Evolutionary conservation across 2,113 vertebrate genomes (phyloP).

Genomic region (Trogon surrucura): DNA sequence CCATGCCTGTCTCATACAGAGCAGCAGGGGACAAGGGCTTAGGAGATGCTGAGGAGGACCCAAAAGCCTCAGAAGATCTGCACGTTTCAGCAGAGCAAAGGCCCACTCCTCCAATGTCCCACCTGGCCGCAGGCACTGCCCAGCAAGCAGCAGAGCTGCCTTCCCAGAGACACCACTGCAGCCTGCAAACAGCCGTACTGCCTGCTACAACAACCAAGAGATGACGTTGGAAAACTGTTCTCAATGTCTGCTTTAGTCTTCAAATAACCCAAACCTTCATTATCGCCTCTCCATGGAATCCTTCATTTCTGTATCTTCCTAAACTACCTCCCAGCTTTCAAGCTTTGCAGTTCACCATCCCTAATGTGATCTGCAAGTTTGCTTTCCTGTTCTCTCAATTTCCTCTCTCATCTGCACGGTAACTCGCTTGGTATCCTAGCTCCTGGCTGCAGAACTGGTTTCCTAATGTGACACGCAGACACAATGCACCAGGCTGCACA

Average conservation of each 20-base stretch:
- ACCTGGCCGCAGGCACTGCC: not conserved
- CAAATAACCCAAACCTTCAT: not conserved
- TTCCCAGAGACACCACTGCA: not conserved
- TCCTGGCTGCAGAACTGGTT: not conserved
- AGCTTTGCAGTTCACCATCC: not conserved
- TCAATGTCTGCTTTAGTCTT: not conserved
- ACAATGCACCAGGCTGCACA: not conserved
- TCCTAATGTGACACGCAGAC: rapidly evolving
- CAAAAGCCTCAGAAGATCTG: not conserved
- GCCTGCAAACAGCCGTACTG: not conserved
- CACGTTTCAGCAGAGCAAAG: not conserved
- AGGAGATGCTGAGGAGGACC: not conserved
- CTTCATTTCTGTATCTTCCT: not conserved
- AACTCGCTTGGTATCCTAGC: not conserved
- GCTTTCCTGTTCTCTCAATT: not conserved
- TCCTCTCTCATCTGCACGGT: not conserved
- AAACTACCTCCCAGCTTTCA: not conserved
- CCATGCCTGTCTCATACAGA: too few relatives aligned
- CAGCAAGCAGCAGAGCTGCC: not conserved
- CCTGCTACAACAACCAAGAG: not conserved
- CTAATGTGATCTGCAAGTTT: not conserved
- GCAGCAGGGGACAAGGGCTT: not conserved
- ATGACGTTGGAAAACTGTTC: not conserved
- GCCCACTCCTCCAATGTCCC: not conserved
- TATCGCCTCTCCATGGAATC: not conserved